Evolutionary conservation across 2,113 vertebrate genomes (phyloP), one percentile per base, ranked within the genome.

Genomic region (Athene cunicularia): DNA sequence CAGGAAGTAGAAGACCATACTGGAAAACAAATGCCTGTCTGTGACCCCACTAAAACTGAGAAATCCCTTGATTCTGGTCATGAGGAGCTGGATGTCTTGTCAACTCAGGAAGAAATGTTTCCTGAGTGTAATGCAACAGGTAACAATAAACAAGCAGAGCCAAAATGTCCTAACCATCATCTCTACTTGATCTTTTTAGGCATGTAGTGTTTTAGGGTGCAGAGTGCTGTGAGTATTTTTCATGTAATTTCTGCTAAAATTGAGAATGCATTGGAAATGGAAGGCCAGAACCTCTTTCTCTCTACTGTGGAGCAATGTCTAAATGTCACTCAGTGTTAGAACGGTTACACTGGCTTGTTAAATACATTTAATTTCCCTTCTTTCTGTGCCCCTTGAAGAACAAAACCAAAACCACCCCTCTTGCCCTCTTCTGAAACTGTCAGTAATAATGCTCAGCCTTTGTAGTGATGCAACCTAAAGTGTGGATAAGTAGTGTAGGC

Each of bases 61-160:
- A 90, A 96, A 30, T 47, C 75, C 11, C 27, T 59, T 20, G 82
- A 52, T 50, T 94, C 96, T 67, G 95, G 71, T 86, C 90, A 76
- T 3, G 94, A 98, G 71, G 98, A 98, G 52, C 85, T 86, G 15
- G 98, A 98, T 87, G 68, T 99, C 72, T 91, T 98, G 74, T 99
- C 99, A 62, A 99, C 98, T 35, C 99, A 99, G 95, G 98, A 99
- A 74, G 99, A 99, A 85, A 93, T 99, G 97, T 99, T 99, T 94
- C 98, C 99, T 3, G 98, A 98, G 87, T 97, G 74, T 86, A 94
- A 89, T 56, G 88, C 84, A 93, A 67, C 97, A 98, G 98, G 98
- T 98, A 97, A 93, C 20, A 47, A 12, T 3, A 55, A 77, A 66
- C 20, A 56, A 55, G 24, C 21, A 56, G 56, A 88, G 66, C 32